These are phyloP conservation scores for Pheosia tremula DNA, from an alignment of 2,888 invertebrate species.

Conservation along the genomic window DNA sequence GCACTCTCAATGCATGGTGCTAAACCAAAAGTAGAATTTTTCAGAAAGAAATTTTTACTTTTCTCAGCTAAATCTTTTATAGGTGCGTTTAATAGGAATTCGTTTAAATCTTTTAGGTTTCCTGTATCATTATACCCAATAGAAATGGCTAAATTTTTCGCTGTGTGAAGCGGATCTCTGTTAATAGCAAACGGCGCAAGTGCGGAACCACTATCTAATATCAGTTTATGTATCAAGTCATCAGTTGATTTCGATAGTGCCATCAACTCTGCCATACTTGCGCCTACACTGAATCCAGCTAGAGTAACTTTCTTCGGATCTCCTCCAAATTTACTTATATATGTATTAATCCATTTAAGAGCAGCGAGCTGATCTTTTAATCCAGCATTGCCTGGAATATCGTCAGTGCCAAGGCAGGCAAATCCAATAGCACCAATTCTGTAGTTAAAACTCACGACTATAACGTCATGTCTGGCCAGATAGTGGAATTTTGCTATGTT, in stretches of 20 bases:
- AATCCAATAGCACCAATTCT: slow-evolving; percentile 89
- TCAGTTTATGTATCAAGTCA: slow-evolving; percentile 68
- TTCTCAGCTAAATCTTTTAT: slow-evolving; percentile 48
- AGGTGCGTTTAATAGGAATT: slow-evolving; percentile 66
- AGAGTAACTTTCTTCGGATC: slow-evolving; percentile 91
- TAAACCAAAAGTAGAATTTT: slow-evolving; percentile 75
- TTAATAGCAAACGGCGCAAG: slow-evolving; percentile 69
- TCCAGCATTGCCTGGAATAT: slow-evolving; percentile 92
- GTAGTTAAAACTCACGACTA: slow-evolving; percentile 88
- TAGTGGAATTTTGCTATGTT: slow-evolving; percentile 82
- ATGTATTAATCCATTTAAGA: slow-evolving; percentile 89
- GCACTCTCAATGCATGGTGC: slow-evolving; percentile 71
- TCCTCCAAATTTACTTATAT: slow-evolving; percentile 91
- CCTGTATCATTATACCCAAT: slow-evolving; percentile 68
- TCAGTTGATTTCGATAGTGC: slow-evolving; percentile 60
- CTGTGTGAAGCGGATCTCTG: slow-evolving; percentile 68
- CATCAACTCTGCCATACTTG: slow-evolving; percentile 78
- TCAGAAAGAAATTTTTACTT: slow-evolving; percentile 67
- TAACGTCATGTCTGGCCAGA: slow-evolving; percentile 86
- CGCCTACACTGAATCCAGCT: slow-evolving; percentile 93
- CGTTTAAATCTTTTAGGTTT: slow-evolving; percentile 63
- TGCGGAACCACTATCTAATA: slow-evolving; percentile 75
- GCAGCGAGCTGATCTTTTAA: slow-evolving; percentile 93
- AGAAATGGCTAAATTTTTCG: slow-evolving; percentile 66
- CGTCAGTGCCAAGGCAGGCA: slow-evolving; percentile 84